phyloP scores from a whole-genome alignment of 2,797 vertebrate species.

The Pseudopleuronectes americanus region DNA sequence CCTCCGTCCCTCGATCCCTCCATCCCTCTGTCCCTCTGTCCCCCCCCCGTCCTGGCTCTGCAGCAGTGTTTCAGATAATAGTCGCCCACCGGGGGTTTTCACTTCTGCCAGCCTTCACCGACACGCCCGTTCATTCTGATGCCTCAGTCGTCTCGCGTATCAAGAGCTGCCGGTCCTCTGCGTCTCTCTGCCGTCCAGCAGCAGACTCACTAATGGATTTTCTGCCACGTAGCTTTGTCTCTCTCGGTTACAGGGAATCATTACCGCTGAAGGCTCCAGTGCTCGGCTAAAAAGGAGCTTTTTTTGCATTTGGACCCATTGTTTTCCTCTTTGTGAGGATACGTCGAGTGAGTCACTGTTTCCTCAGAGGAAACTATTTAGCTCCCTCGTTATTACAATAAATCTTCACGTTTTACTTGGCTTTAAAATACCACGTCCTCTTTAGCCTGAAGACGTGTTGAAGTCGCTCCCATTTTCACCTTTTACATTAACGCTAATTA shows the following conservation, averaged over 20 bases:
- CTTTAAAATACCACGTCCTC: neutral
- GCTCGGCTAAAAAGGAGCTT: slow-evolving; percentile 23
- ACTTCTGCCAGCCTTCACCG: neutral
- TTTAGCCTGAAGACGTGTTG: too few relatives aligned
- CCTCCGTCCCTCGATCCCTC: neutral
- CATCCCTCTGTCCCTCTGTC: neutral
- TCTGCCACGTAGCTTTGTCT: slow-evolving; percentile 60
- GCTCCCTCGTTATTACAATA: neutral
- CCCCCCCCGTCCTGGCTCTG: slow-evolving; percentile 6
- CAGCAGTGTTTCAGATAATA: slow-evolving; percentile 22
- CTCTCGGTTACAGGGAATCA: slow-evolving; percentile 46
- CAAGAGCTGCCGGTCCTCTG: slow-evolving; percentile 54
- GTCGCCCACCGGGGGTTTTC: slow-evolving; percentile 22
- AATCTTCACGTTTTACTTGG: neutral
- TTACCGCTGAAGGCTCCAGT: slow-evolving; percentile 48
- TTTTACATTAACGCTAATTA: slow-evolving; percentile 23
- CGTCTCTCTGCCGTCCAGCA: slow-evolving; percentile 48
- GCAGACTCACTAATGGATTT: slow-evolving; percentile 66
- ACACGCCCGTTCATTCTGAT: slow-evolving; percentile 28
- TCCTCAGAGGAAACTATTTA: slow-evolving; percentile 7
- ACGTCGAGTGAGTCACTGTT: neutral
- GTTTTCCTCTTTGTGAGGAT: neutral
- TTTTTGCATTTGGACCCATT: slow-evolving; percentile 16
- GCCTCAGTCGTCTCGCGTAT: slow-evolving; percentile 20
- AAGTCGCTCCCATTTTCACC: slow-evolving; percentile 8